Conservation (phyloP, 2,888 invertebrate genomes). For the Plemyria rubiginata region DNA sequence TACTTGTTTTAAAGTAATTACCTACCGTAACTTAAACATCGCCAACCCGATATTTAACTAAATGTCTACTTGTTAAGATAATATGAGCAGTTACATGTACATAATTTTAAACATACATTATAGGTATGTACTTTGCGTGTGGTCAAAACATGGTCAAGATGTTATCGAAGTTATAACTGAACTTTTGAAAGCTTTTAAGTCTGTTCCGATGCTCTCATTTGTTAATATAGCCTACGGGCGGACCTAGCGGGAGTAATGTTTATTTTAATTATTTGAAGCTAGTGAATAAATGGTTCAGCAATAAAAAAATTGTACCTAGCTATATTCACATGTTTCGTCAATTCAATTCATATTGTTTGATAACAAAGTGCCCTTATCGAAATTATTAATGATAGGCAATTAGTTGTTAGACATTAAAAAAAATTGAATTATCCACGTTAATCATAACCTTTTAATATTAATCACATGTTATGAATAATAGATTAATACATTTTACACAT, state of each 20-base stretch:
- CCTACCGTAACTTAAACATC: conserved; percentile 30
- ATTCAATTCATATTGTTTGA: no score
- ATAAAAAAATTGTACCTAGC: no score
- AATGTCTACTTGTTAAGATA: conserved; percentile 40
- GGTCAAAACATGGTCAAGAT: conserved; percentile 39
- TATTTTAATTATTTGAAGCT: not conserved
- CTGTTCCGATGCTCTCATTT: conserved; percentile 43
- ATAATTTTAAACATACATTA: conserved; percentile 42
- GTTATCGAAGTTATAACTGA: conserved; percentile 47
- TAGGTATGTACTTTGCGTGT: conserved; percentile 39
- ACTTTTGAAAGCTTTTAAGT: conserved; percentile 45
- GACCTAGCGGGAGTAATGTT: conserved; percentile 10
- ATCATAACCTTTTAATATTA: no score
- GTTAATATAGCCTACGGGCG: no score
- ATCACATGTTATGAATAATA: no score
- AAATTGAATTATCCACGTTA: no score
- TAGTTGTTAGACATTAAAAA: no score
- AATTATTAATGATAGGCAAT: not conserved
- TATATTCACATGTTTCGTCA: no score
- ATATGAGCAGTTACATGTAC: conserved; percentile 36
- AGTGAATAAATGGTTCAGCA: no score
- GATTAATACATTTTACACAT: no score
- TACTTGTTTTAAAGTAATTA: conserved; percentile 36
- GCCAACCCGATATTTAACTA: conserved; percentile 40
- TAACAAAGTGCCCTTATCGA: no score